Evolutionary conservation across 2,888 invertebrate species (phyloP), one percentile per base, ranked within the genome.

Genomic region (Autographa gamma): DNA sequence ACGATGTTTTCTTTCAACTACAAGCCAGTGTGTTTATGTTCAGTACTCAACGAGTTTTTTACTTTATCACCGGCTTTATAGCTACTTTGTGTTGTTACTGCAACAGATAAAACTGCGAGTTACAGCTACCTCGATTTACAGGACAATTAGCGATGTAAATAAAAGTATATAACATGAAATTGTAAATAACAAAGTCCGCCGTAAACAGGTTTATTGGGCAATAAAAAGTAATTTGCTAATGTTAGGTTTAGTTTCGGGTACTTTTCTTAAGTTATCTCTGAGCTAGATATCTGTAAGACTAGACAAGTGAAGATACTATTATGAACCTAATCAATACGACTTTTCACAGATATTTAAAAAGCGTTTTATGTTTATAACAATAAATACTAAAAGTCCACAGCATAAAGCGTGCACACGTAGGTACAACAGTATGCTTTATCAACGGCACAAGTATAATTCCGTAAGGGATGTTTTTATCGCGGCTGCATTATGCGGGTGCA

Each of bases 1-100:
- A 93, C 92, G 92, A 92, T 91, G 92, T 92, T 93, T 92, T 91
- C 93, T 92, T 92, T 90, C 90, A 91, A 90, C 90, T 89, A 86
- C 88, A 85, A 87, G 88, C 88, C 87, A 86, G 89, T 89, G 86
- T 90, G 91, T 93, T 92, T 92, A 93, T 88, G 89, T 79, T 85
- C 85, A 86, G 86, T 85, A 85, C 86, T 88, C 89, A 88, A 91
- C 88, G 91, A 91, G 89, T 92, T 93, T 93, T 93, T 91, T 91
- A 92, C 87, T 93, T 92, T 91, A 93, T 91, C 86, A 79, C 87
- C 78, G 60, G 77, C 73, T 91, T 93, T 92, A 93, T 89, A 79
- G 88, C 85, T 85, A 86, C 90, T 91, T 89, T 86, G 85, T 83
- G 82, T 84, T 83, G 84, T 85, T 85, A 86, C 86, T 86, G 82